Evolutionary conservation across 2,797 vertebrate species (phyloP), one percentile per base, ranked within the genome.

Genomic region (Trachops cirrhosus): DNA sequence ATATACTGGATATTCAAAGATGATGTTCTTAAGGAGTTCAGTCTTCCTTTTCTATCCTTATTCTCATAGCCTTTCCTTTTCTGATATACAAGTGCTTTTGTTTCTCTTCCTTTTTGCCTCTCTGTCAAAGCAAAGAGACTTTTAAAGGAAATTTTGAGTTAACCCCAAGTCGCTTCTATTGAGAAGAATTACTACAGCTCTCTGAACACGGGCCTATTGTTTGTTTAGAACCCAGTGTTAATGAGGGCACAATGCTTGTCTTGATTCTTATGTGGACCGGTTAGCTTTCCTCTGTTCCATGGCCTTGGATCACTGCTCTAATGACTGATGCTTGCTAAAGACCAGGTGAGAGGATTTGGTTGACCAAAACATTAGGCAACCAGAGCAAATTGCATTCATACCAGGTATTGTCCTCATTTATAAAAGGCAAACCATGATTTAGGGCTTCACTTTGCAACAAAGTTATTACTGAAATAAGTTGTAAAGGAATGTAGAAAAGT

Each of bases 161-260:
- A 91, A 86, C 41, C 46, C 50, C n/a, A 93, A 86, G 37, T 32
- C 91, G 26, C 86, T 95, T 89, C 82, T 75, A 46, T 67, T 95
- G 92, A 94, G 85, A 96, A 95, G 90, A 93, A 77, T 91, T 89
- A 93, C 22, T 86, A 48, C n/a, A 95, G 67, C 67, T 89, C 41
- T 97, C 37, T 97, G 95, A 95, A 80, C 41, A 46, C 80, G 57
- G 32, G n/a, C 57, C 86, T 96, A 86, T 96, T 96, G 96, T 97
- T 97, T 97, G 86, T 96, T 97, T 95, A 96, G 97, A 97, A 96
- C 32, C 79, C 39, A 96, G 83, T 87, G 79, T 94, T 92, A 96
- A 94, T 96, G 95, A 97, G 79, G 93, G 52, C 97, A 97, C 94
- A 97, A 95, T 97, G 96, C 92, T 89, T 34, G 78, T 92, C 93